phyloP scores from a whole-genome alignment of 2,888 invertebrate genomes.

The Tipula lateralis region DNA sequence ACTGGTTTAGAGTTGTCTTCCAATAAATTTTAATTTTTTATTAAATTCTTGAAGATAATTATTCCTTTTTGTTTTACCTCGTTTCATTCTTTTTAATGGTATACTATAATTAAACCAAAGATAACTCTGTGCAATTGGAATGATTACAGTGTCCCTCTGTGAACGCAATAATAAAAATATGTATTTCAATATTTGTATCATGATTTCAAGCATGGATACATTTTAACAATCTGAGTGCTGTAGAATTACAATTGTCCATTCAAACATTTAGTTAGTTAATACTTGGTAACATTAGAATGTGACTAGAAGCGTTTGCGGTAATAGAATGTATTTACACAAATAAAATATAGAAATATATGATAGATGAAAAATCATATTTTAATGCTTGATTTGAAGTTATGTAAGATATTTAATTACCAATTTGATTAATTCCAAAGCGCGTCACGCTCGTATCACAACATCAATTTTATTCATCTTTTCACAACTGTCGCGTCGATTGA shows the following conservation, averaged over 20 bases:
- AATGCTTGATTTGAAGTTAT: too few relatives aligned
- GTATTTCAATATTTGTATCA: background rate
- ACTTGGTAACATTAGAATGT: too few relatives aligned
- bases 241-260: too few relatives aligned
- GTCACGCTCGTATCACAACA: background rate
- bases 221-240: too few relatives aligned
- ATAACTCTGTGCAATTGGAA: background rate
- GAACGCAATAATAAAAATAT: background rate
- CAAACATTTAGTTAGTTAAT: too few relatives aligned
- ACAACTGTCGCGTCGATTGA: background rate
- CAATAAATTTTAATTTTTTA: background rate
- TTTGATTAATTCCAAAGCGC: background rate
- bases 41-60: background rate
- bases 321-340: too few relatives aligned
- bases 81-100: background rate
- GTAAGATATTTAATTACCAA: too few relatives aligned
- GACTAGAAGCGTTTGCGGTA: too few relatives aligned
- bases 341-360: too few relatives aligned
- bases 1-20: too few relatives aligned
- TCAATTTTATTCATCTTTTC: background rate
- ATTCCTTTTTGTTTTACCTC: background rate
- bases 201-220: too few relatives aligned
- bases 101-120: background rate
- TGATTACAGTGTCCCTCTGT: background rate
- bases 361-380: too few relatives aligned